Evolutionary conservation across 2,797 vertebrate species (phyloP), one percentile per base, ranked within the genome.

Genomic region (Momotus momota): DNA sequence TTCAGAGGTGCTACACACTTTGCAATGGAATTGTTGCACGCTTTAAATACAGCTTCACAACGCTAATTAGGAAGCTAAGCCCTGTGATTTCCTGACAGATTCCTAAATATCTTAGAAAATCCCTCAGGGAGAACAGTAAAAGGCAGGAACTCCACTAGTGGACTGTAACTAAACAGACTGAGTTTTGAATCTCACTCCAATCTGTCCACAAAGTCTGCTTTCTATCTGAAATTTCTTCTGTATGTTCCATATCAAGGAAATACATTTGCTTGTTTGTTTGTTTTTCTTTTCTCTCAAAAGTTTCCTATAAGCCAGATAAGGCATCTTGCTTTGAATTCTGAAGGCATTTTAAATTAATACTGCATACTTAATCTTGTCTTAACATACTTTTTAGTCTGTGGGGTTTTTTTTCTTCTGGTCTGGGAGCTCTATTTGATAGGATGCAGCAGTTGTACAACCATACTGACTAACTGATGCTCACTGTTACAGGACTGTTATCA

Each of bases 51-150:
- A 82, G 71, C 51, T 89, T 80, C 65, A 67, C 58, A 72, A 58
- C 40, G 10, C 41, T 86, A 71, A 81, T 72, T 65, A 91, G 82
- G 65, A 73, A 78, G 27, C 70, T 81, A 69, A 86, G 38, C 46
- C 27, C 18, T 2, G 0, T 69, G 69, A 91, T 94, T 96, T 94
- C 70, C 62, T 75, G 46, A 78, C n/a, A 75, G 51, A 22, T 86
- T 86, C 64, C 85, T 88, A 86, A 96, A 65, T 52, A 72, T 71
- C 72, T 70, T 81, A 64, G 49, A 89, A 87, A 92, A 87, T 74
- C 57, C 54, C 43, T 55, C 35, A 52, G 69, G 49, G 75, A 83
- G 22, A 65, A 52, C 33, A 41, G 48, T 29, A 77, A 94, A 94
- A 94, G 57, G 31, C 58, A 91, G 51, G 41, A 93, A 79, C 40